These are phyloP conservation scores for Galerucella nymphaeae DNA, from an alignment of 2,888 invertebrate species.

Conservation along the genomic window DNA sequence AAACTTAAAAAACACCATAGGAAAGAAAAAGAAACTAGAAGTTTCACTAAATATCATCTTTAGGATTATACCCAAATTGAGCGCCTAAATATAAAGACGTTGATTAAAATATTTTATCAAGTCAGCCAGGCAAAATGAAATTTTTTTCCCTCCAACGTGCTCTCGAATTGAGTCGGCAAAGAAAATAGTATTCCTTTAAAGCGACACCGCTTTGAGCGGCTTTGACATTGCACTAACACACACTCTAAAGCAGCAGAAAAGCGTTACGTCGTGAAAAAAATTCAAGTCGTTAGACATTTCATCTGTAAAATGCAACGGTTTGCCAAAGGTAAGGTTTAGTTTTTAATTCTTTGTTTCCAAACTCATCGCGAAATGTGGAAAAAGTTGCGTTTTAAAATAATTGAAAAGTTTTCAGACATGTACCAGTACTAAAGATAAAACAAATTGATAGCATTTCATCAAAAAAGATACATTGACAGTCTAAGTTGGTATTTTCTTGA, in stretches of 20 bases:
- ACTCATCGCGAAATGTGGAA: not conserved
- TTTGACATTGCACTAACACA: constrained; percentile 51
- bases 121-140: constrained; percentile 55
- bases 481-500: too few species aligned
- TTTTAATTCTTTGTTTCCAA: constrained; percentile 7
- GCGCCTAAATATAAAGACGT: constrained; percentile 56
- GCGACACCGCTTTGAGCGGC: constrained; percentile 57
- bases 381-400: too few species aligned
- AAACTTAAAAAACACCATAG: constrained; percentile 6
- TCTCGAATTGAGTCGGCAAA: constrained; percentile 49
- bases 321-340: constrained; percentile 11
- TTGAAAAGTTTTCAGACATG: too few species aligned
- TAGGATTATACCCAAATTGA: constrained; percentile 44
- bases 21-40: not conserved
- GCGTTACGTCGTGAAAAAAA: constrained; percentile 28
- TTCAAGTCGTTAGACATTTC: constrained; percentile 14
- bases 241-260: constrained; percentile 42
- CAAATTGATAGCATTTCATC: too few species aligned
- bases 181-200: constrained; percentile 60
- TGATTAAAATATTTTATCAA: constrained; percentile 61
- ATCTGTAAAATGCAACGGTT: not conserved
- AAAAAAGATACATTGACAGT: too few species aligned
- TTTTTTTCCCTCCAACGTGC: constrained; percentile 53
- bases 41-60: constrained; percentile 27
- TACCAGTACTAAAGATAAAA: too few species aligned